Percentiles rank a stretch among this genome's conserved stretches.
These are phyloP conservation scores for Operophtera brumata DNA, from an alignment of 2,888 invertebrate genomes.

Conservation along the genomic window DNA sequence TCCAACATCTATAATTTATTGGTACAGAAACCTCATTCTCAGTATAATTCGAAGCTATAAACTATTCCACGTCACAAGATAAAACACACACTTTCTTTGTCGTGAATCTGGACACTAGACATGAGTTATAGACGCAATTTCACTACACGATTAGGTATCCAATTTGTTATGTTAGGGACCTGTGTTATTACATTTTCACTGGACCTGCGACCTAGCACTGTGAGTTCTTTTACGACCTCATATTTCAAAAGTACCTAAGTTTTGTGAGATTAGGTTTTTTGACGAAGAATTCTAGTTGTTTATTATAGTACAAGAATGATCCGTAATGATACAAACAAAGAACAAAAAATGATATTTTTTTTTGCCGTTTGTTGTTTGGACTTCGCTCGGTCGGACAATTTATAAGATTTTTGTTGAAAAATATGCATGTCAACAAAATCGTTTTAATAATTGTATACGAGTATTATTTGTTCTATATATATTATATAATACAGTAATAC, in stretches of 20 bases:
- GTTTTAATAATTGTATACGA: too few species aligned
- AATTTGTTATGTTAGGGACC: constrained; percentile 29
- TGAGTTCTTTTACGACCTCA: constrained; percentile 24
- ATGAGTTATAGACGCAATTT: constrained; percentile 31
- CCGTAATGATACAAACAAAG: too few species aligned
- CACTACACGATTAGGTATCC: constrained; percentile 28
- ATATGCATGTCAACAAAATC: too few species aligned
- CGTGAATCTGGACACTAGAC: constrained; percentile 20
- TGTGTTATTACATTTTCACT: constrained; percentile 33
- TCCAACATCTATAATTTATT: too few species aligned
- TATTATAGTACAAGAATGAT: too few species aligned
- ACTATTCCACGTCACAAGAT: constrained; percentile 13
- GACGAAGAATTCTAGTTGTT: constrained; percentile 3
- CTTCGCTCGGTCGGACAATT: too few species aligned
- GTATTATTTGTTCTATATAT: too few species aligned
- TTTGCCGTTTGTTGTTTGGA: too few species aligned
- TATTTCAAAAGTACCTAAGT: constrained; percentile 19
- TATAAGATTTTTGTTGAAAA: too few species aligned
- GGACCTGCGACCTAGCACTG: constrained; percentile 24
- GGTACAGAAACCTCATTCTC: too few species aligned
- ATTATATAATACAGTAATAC: too few species aligned
- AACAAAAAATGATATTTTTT: too few species aligned
- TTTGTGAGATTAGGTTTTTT: constrained; percentile 10
- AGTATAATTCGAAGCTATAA: neutral
- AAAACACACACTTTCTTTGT: constrained; percentile 13